Percentiles rank a stretch among this genome's conserved stretches.
Conservation (phyloP, 2,113 vertebrate species). For the Sorex araneus region DNA sequence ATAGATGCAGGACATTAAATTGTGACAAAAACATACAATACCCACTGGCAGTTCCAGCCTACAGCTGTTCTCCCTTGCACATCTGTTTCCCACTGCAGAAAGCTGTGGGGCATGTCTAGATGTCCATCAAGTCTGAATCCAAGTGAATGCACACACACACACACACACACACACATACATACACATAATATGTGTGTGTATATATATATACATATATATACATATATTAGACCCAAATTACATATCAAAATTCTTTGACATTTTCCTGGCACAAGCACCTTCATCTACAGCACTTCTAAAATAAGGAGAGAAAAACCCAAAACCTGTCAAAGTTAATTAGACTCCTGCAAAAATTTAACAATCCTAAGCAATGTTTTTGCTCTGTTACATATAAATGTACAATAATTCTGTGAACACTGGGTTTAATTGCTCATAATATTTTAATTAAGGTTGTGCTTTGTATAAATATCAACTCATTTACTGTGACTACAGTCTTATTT, state of each 20-base stretch:
- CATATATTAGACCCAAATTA: conserved; percentile 76
- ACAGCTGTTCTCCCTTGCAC: neutral
- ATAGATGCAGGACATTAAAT: conserved; percentile 25
- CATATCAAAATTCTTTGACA: conserved; percentile 74
- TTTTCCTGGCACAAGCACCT: conserved; percentile 76
- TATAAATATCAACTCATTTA: conserved; percentile 77
- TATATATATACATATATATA: too few relatives aligned
- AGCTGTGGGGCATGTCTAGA: neutral
- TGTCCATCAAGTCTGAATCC: conserved; percentile 40
- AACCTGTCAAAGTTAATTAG: conserved; percentile 87
- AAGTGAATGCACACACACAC: conserved; percentile 15
- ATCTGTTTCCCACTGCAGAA: conserved; percentile 39
- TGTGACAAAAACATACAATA: conserved; percentile 55
- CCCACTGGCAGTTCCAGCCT: neutral
- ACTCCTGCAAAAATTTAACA: conserved; percentile 85
- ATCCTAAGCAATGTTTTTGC: conserved; percentile 74
- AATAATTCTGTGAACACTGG: conserved; percentile 70
- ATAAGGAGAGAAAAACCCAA: conserved; percentile 81
- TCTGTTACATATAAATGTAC: conserved; percentile 64
- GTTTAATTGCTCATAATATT: conserved; percentile 72
- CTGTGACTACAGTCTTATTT: conserved; percentile 66
- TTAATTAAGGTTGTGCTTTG: conserved; percentile 67
- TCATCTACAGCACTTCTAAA: conserved; percentile 84
- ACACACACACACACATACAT: too few relatives aligned
- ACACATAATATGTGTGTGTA: too few relatives aligned